Conservation (phyloP, 2,797 vertebrate genomes). For the Telmatherina bonti region DNA sequence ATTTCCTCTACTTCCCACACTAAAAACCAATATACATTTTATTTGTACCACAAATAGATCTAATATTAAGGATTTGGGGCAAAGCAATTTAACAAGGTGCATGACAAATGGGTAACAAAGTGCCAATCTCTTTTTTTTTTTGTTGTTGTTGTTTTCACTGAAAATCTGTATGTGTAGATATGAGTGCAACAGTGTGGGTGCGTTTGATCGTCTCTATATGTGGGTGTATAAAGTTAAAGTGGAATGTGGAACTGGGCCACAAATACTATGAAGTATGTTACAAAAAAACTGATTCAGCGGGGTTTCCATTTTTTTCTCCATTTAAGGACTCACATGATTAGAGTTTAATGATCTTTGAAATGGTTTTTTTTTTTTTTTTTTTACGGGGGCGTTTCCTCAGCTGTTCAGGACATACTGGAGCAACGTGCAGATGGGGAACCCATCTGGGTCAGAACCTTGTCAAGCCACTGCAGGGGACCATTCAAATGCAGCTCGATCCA, state of each 20-base stretch:
- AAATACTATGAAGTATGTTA: slow-evolving; percentile 88
- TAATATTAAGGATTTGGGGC: slow-evolving; percentile 90
- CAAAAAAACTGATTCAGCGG: slow-evolving; percentile 84
- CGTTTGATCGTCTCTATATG: slow-evolving; percentile 31
- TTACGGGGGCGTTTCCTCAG: slow-evolving; percentile 45
- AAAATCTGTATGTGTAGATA: slow-evolving; percentile 79
- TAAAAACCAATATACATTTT: slow-evolving; percentile 89
- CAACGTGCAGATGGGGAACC: slow-evolving; percentile 98
- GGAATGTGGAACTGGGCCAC: slow-evolving; percentile 82
- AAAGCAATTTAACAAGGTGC: slow-evolving; percentile 95
- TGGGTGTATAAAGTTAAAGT: slow-evolving; percentile 46
- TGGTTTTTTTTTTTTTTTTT: slow-evolving; percentile 53
- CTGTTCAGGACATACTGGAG: slow-evolving; percentile 97
- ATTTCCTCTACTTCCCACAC: slow-evolving; percentile 77
- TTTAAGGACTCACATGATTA: slow-evolving; percentile 69
- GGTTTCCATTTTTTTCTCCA: slow-evolving; percentile 58
- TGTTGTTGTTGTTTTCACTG: slow-evolving; percentile 77
- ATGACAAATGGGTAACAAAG: slow-evolving; percentile 95
- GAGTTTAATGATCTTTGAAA: slow-evolving; percentile 73
- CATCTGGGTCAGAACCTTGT: slow-evolving; percentile 99
- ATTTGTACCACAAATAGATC: slow-evolving; percentile 89
- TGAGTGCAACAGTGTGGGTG: slow-evolving; percentile 66
- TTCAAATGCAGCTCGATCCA: slow-evolving; percentile 99
- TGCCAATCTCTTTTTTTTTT: slow-evolving; percentile 87
- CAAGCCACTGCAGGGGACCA: slow-evolving; percentile 97